Conservation (phyloP, 2,888 invertebrate species). For the Acholoe squamosa region DNA sequence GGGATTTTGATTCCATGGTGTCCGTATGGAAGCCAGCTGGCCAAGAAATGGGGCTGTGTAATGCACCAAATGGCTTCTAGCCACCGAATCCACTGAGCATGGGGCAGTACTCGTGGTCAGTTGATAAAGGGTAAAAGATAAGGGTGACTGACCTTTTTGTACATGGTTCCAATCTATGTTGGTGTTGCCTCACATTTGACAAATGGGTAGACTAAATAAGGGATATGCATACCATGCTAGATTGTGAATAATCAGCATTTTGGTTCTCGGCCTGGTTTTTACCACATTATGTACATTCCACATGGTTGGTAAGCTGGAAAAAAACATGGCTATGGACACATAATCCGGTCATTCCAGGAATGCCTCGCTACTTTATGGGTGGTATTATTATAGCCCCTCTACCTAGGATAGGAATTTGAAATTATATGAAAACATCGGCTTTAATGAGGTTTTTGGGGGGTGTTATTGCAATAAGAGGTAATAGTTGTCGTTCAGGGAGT, state of each 20-base stretch:
- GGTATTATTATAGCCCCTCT: background rate
- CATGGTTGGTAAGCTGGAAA: background rate
- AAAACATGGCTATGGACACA: background rate
- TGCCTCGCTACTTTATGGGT: background rate
- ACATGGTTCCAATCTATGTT: background rate
- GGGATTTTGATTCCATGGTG: no score
- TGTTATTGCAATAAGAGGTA: no score
- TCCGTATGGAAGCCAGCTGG: slow-evolving; percentile 3
- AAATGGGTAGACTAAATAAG: background rate
- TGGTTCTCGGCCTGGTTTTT: background rate
- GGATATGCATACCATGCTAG: background rate
- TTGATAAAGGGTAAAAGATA: slow-evolving; percentile 18
- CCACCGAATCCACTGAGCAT: background rate
- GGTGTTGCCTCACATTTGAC: background rate
- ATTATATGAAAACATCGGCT: no score
- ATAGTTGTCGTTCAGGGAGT: no score
- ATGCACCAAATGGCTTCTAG: slow-evolving; percentile 23
- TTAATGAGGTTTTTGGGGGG: no score
- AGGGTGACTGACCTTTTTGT: background rate
- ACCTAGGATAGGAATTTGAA: background rate
- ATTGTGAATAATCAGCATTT: background rate
- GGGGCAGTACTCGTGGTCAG: background rate
- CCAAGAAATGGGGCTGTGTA: background rate
- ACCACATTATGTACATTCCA: background rate
- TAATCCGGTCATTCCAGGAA: background rate